Percentiles rank a stretch among this genome's conserved stretches.
These are phyloP conservation scores for Tolmerus cingulatus DNA, from an alignment of 2,888 invertebrate species.

Conservation along the genomic window DNA sequence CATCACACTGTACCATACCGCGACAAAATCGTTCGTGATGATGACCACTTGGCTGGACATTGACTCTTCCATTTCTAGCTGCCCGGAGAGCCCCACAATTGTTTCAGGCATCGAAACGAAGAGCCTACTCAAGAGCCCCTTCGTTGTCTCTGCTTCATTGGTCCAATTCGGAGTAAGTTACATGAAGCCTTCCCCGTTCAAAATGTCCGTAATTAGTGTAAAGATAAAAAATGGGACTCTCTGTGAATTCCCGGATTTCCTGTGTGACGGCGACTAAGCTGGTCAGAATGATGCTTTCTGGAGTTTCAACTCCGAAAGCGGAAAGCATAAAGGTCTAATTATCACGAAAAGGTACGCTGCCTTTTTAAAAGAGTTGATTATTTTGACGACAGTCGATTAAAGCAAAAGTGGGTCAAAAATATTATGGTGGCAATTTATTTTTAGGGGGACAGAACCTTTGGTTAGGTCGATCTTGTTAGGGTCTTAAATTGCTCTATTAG, in stretches of 20 bases:
- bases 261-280: not conserved
- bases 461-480: not conserved
- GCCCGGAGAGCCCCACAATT: not conserved
- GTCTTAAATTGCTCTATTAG: not conserved
- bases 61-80: not conserved
- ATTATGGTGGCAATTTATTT: not conserved
- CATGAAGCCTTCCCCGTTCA: not conserved
- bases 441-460: not conserved
- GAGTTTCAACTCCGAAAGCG: not conserved
- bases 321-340: not conserved
- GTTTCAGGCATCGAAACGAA: not conserved
- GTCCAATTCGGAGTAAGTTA: not conserved
- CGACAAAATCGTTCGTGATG: not conserved
- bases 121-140: not conserved
- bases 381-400: not conserved
- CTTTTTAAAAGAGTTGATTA: not conserved
- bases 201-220: not conserved
- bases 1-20: not conserved
- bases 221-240: not conserved
- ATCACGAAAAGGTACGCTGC: not conserved
- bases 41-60: not conserved
- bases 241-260: not conserved
- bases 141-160: not conserved
- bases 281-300: not conserved
- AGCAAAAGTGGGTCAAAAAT: not conserved